These are phyloP conservation scores for Boleophthalmus pectinirostris DNA, from an alignment of 2,113 vertebrate genomes.

Conservation along the genomic window DNA sequence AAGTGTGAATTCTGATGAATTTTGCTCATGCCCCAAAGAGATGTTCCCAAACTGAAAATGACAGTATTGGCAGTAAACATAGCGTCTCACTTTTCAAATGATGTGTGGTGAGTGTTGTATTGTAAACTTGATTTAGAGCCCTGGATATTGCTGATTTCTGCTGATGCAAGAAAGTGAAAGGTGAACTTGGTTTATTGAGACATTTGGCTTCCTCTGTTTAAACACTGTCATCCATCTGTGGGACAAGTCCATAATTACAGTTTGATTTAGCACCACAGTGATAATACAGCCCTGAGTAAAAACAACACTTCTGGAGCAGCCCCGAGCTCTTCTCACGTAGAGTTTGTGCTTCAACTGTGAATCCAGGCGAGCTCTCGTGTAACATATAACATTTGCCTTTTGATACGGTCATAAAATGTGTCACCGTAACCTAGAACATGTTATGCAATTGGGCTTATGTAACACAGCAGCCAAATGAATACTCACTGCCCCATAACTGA, in stretches of 20 bases:
- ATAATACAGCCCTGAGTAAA: background rate
- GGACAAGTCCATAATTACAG: constrained; percentile 2
- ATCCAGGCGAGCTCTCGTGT: background rate
- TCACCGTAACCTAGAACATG: background rate
- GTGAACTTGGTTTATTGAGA: background rate
- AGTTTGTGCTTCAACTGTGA: background rate
- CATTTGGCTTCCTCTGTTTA: background rate
- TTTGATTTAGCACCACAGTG: background rate
- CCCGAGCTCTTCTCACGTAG: background rate
- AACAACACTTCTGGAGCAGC: background rate
- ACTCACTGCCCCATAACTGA: background rate
- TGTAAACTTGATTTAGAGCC: background rate
- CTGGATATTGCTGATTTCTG: background rate
- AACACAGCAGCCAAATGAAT: background rate
- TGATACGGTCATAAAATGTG: background rate
- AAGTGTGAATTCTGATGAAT: no score
- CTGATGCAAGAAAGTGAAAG: background rate
- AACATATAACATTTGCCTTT: background rate
- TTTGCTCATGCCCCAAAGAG: no score
- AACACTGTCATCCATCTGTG: background rate
- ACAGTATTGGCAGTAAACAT: background rate
- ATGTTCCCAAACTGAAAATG: background rate
- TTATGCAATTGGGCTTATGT: background rate
- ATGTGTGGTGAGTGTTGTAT: background rate
- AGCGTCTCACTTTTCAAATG: background rate